Base-by-base conservation (phyloP, 1,140 invertebrate species). In the Neocloeon triangulifer region DNA sequence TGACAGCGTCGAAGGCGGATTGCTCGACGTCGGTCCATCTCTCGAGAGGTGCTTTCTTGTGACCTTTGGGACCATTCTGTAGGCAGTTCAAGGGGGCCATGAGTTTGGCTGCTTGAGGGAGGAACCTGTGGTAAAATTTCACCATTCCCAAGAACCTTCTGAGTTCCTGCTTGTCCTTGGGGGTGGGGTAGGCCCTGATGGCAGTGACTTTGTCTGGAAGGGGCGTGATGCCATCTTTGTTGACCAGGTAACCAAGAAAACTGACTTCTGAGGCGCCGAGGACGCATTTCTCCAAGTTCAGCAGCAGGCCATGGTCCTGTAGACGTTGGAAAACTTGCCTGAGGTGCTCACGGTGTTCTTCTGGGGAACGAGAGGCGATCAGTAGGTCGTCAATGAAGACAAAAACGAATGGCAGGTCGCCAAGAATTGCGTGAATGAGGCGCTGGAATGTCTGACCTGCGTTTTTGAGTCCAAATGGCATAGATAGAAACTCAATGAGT, bases 381-480 rank as follows among this genome's bases (percentile, higher is more conserved):
- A 56, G 29, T 8, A 53, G 38, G 31, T 54, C 48, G 32, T 53
- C 50, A 0, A 66, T 30, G 38, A 60, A 66, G 0, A 48, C 48
- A 26, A 41, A 27, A 16, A 35, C 32, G 50, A 59, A 19, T 15
- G 44, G 40, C 6, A 50, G 38, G 8, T 42, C 53, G 23, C 39
- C 4, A 2, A 59, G 40, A 2, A 59, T 43, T n/a, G 46, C 19
- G 39, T 59, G 45, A 29, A 66, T 61, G 10, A 55, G 49, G 8
- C 60, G 34, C 41, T 62, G 54, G 38, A 63, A 66, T 2, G 51
- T 54, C 19, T 55, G 48, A 4, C 47, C n/a, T n/a, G 55, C 55
- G 39, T 57, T 58, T 14, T 39, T 33, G 17, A 61, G 41, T 10
- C 59, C 56, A 34, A 61, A 59, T 8, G 37, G 41, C 44, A 59